Percentiles rank a stretch among this genome's conserved stretches.
Evolutionary conservation across 2,888 invertebrate species (phyloP).

Genomic region (Lottia gigantea): DNA sequence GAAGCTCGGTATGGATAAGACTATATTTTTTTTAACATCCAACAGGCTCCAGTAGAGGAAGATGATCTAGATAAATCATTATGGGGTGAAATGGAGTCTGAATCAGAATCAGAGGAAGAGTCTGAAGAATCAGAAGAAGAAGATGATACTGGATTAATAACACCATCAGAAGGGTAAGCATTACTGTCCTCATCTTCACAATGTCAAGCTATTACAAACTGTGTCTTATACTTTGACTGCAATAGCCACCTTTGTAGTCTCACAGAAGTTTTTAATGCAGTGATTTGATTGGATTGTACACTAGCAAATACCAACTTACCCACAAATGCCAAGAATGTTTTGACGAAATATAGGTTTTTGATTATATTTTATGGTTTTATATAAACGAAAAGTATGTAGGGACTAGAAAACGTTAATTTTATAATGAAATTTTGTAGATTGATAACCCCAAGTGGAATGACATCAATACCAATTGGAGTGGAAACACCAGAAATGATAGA

Average conservation of each 20-base stretch:
- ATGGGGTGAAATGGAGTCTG: slow-evolving; percentile 98
- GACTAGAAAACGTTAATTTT: too few relatives aligned
- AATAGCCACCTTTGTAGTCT: too few relatives aligned
- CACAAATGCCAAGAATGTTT: too few relatives aligned
- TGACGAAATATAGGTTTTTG: too few relatives aligned
- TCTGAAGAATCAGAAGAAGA: slow-evolving; percentile 68
- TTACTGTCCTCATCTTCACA: slow-evolving; percentile 20
- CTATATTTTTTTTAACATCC: background rate
- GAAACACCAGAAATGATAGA: slow-evolving; percentile 99
- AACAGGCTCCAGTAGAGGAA: slow-evolving; percentile 75
- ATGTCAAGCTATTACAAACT: too few relatives aligned
- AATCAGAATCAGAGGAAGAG: slow-evolving; percentile 75
- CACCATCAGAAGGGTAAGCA: slow-evolving; percentile 75
- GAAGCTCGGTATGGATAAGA: too few relatives aligned
- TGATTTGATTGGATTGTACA: too few relatives aligned
- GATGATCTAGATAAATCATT: slow-evolving; percentile 91
- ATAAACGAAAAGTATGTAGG: too few relatives aligned
- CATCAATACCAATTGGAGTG: slow-evolving; percentile 90
- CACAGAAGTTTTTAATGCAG: too few relatives aligned
- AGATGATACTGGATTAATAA: slow-evolving; percentile 87
- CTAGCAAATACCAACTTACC: too few relatives aligned
- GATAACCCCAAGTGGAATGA: slow-evolving; percentile 93
- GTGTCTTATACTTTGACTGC: too few relatives aligned
- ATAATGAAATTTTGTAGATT: slow-evolving; percentile 68
- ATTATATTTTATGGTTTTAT: too few relatives aligned